A percentile compares a stretch with the other conserved stretches of the same genome.
These are phyloP conservation scores for Riptortus pedestris DNA, from an alignment of 1,140 invertebrate species.

Conservation along the genomic window DNA sequence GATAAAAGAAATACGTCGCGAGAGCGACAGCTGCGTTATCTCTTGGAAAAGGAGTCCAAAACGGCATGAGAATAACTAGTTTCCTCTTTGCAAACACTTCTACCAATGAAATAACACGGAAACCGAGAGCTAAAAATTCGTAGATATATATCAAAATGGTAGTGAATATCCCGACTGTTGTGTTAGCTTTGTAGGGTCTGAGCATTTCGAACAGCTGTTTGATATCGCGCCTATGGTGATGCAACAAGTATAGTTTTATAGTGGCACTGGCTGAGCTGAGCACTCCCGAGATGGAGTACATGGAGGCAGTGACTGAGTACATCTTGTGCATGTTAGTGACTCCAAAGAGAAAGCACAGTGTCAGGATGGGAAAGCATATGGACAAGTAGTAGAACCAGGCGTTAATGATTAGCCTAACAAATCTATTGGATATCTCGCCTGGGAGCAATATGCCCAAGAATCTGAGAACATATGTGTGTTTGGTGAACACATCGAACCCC, in stretches of 20 bases:
- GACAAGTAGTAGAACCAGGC: neutral
- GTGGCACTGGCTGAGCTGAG: neutral
- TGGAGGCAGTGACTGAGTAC: neutral
- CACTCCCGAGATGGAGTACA: conserved; percentile 2
- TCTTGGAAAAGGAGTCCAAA: conserved; percentile 8
- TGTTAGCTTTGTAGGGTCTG: neutral
- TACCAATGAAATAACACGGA: neutral
- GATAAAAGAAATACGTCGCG: neutral
- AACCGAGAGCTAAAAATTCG: neutral
- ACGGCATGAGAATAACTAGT: neutral
- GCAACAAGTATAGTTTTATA: neutral
- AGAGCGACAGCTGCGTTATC: neutral
- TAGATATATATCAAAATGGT: neutral
- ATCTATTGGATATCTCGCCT: neutral
- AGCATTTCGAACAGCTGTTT: neutral
- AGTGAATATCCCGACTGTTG: neutral
- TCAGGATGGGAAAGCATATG: neutral
- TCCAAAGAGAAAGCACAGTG: neutral
- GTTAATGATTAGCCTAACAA: neutral
- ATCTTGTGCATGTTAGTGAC: neutral
- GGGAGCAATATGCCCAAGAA: neutral
- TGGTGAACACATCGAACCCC: neutral
- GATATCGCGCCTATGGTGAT: neutral
- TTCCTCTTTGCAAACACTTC: neutral
- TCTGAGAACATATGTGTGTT: neutral